phyloP scores from a whole-genome alignment of 2,888 invertebrate genomes.

The Pilophorus perplexus region DNA sequence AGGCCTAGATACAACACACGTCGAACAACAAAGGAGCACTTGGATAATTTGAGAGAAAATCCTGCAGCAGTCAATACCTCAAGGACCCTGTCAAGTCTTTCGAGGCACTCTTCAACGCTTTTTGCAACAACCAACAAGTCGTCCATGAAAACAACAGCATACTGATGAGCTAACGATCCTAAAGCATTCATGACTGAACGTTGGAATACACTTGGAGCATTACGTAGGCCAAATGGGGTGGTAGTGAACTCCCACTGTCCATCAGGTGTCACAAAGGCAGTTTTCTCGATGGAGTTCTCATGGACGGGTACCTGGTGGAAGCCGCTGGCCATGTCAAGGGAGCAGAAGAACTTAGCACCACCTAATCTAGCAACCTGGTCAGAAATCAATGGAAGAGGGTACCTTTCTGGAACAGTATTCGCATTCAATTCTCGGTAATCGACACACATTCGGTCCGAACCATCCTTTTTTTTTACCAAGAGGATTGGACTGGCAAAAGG shows the following conservation, averaged over 20 bases:
- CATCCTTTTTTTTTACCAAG: constrained; percentile 48
- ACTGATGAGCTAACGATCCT: constrained; percentile 47
- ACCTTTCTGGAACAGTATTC: constrained; percentile 45
- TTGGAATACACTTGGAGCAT: constrained; percentile 50
- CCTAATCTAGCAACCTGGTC: constrained; percentile 46
- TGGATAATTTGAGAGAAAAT: too few relatives aligned
- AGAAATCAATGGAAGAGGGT: too few relatives aligned
- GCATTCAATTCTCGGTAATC: constrained; percentile 49
- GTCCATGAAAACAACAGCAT: constrained; percentile 42
- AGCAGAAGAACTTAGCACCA: constrained; percentile 49
- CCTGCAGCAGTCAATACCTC: too few relatives aligned
- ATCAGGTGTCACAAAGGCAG: constrained; percentile 13
- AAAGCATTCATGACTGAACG: constrained; percentile 50
- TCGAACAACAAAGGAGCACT: too few relatives aligned
- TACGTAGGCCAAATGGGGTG: constrained; percentile 46
- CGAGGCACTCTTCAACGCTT: too few relatives aligned
- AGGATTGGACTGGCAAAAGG: constrained; percentile 49
- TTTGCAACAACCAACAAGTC: too few relatives aligned
- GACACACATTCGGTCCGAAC: constrained; percentile 47
- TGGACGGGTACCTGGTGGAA: constrained; percentile 7
- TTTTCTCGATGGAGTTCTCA: constrained; percentile 14
- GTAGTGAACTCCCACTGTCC: constrained; percentile 18
- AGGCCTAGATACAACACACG: too few relatives aligned
- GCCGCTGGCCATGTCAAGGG: constrained; percentile 42
- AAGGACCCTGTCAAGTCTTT: too few relatives aligned